These are phyloP conservation scores for Jacana jacana DNA, from an alignment of 2,113 vertebrate genomes.

Conservation along the genomic window DNA sequence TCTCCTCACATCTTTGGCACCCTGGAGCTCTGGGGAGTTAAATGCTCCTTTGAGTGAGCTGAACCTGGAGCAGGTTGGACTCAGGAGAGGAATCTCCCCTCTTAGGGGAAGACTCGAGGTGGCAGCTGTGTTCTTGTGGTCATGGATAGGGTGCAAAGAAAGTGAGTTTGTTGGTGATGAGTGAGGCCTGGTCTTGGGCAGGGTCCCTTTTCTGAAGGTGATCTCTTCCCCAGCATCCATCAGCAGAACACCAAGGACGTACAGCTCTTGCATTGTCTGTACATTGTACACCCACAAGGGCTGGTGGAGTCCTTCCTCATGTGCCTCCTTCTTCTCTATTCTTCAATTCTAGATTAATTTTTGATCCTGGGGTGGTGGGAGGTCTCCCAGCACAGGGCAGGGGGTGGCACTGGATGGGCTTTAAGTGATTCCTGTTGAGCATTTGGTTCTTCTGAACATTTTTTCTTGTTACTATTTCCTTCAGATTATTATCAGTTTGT, in stretches of 20 bases:
- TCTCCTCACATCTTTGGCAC: background rate
- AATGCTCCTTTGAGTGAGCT: background rate
- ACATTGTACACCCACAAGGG: no score
- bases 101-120: background rate
- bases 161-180: rapidly evolving
- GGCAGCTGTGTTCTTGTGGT: background rate
- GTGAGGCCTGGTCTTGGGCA: background rate
- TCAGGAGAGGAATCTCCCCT: background rate
- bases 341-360: background rate
- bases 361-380: background rate
- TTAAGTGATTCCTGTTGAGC: no score
- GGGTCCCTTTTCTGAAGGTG: background rate
- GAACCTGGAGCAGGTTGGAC: background rate
- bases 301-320: background rate
- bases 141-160: background rate
- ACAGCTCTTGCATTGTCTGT: background rate
- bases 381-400: background rate
- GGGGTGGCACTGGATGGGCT: background rate
- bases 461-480: background rate
- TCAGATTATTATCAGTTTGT: background rate
- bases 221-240: background rate
- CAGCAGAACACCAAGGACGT: rapidly evolving
- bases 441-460: background rate
- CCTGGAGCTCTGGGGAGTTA: rapidly evolving
- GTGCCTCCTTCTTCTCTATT: no score